Base-by-base conservation (phyloP, 2,888 invertebrate genomes). In the Ariolimax columbianus region DNA sequence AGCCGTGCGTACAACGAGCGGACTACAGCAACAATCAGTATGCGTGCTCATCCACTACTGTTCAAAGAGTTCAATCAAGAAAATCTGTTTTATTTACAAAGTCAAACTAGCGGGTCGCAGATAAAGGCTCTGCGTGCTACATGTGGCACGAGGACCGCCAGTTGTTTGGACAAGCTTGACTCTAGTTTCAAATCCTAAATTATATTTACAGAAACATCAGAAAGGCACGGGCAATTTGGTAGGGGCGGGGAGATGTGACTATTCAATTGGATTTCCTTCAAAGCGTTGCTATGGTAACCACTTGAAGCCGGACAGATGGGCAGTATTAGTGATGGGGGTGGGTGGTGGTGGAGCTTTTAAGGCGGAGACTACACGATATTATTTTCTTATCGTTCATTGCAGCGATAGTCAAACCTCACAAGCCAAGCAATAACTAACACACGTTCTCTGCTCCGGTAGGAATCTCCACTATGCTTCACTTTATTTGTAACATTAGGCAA, bases 171-270 rank as follows among this genome's bases (percentile, higher is more conserved):
- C 36, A 82, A 86, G 63, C 73, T 82, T 38, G 77, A 84, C 59
- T 81, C 77, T n/a, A 84, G 84, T 84, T 82, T 70, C 72, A 73
- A n/a, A 84, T 82, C 79, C 85, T 82, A 83, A 82, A 86, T 86
- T 84, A 86, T 86, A 86, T 86, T 86, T 86, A 84, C 86, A 84
- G 86, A 86, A 86, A 86, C 85, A 86, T 86, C 83, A 86, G 80
- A 86, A 86, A 84, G 86, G 82, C 86, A 85, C 40, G 84, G 84
- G 84, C 82, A 82, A 80, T 86, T 86, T 82, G 83, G 66, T 30
- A 47, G 55, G 23, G 23, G 23, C n/a, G 23, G 47, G 40, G 77
- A 81, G 82, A 85, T 75, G 84, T 68, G 84, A 68, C 84, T 79
- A 66, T 84, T 84, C 85, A 85, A 84, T 86, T 86, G 82, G 75